A percentile compares a stretch with the other conserved stretches of the same genome.
phyloP scores from a whole-genome alignment of 2,797 vertebrate species.

The Chelonia mydas region DNA sequence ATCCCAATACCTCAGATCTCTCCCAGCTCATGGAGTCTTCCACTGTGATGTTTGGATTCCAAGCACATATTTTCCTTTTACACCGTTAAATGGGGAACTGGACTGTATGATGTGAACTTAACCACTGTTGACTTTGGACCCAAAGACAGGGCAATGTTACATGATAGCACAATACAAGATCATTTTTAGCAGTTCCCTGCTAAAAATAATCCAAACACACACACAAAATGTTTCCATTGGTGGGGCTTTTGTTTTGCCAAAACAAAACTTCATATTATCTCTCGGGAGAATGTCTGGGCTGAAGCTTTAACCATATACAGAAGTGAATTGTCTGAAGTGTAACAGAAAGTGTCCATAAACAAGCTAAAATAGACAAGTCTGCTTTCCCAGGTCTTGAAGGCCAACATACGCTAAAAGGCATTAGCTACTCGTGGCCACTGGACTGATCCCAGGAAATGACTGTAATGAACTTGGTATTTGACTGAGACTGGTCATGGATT shows the following conservation, averaged over 20 bases:
- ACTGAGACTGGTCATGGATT: background rate
- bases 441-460: background rate
- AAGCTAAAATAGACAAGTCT: background rate
- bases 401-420: background rate
- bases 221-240: conserved; percentile 57
- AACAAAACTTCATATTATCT: conserved; percentile 42
- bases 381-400: conserved; percentile 53
- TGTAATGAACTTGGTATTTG: background rate
- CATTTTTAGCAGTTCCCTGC: conserved; percentile 54
- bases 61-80: conserved; percentile 17
- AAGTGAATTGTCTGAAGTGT: conserved; percentile 37
- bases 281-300: background rate
- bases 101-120: conserved; percentile 48
- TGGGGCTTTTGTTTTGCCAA: conserved; percentile 49
- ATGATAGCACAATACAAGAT: conserved; percentile 13
- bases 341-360: conserved; percentile 33
- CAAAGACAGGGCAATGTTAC: conserved; percentile 29
- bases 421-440: background rate
- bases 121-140: conserved; percentile 53
- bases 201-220: conserved; percentile 69
- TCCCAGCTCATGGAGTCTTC: conserved; percentile 31
- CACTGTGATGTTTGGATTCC: conserved; percentile 41
- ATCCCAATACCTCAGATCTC: background rate
- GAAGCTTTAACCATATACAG: conserved; percentile 14
- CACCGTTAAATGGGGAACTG: conserved; percentile 28